phyloP scores from a whole-genome alignment of 2,888 invertebrate species.

The Endomychus coccineus region DNA sequence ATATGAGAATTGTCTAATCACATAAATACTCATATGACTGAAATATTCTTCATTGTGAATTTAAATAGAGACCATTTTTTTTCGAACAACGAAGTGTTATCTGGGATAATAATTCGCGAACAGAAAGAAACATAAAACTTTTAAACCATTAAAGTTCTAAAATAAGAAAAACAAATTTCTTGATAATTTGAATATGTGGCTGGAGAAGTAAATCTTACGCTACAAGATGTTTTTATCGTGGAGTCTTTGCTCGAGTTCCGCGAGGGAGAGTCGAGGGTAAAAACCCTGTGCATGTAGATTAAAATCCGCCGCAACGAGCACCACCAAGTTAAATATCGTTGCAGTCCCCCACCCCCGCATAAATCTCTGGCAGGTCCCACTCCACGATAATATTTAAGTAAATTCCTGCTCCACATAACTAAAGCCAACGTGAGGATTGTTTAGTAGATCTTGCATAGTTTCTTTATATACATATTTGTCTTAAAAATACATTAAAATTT shows the following conservation, averaged over 20 bases:
- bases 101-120: conserved; percentile 14
- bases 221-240: conserved; percentile 48
- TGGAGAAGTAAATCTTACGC: conserved; percentile 46
- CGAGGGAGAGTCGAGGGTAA: conserved; percentile 39
- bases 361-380: conserved; percentile 42
- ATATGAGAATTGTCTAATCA: too few relatives aligned
- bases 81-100: too few relatives aligned
- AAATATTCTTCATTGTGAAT: too few relatives aligned
- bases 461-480: too few relatives aligned
- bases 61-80: too few relatives aligned
- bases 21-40: too few relatives aligned
- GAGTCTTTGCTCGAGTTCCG: conserved; percentile 39
- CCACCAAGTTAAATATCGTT: conserved; percentile 41
- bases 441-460: too few relatives aligned
- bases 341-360: conserved; percentile 30
- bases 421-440: too few relatives aligned
- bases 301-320: conserved; percentile 42
- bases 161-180: conserved; percentile 47
- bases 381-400: conserved; percentile 45
- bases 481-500: too few relatives aligned
- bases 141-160: conserved; percentile 33
- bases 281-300: conserved; percentile 46
- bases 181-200: conserved; percentile 49
- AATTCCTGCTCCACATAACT: conserved; percentile 44
- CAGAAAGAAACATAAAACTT: conserved; percentile 18